Evolutionary conservation across 2,888 invertebrate genomes (phyloP).

Genomic region (Tiphia femorata): DNA sequence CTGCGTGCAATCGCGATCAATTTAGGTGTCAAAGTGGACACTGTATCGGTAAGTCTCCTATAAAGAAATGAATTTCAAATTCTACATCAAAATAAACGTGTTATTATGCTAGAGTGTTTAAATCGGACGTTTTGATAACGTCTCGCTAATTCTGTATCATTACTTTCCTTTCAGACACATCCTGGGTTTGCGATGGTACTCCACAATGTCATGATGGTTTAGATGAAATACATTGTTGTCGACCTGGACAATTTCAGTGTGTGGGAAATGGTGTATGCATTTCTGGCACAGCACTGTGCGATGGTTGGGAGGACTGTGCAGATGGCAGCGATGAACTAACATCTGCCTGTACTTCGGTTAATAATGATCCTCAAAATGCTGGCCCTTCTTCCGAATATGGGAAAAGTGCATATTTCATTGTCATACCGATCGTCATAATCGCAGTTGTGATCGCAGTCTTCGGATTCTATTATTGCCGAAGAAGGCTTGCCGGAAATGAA

Average conservation of each 20-base stretch:
- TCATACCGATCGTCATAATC: slow-evolving; percentile 72
- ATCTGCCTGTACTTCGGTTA: slow-evolving; percentile 72
- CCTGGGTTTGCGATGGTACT: slow-evolving; percentile 75
- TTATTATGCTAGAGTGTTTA: no score
- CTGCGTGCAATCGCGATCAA: slow-evolving; percentile 78
- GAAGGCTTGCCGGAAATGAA: slow-evolving; percentile 69
- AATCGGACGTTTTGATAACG: no score
- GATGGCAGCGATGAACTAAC: slow-evolving; percentile 85
- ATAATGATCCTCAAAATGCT: slow-evolving; percentile 65
- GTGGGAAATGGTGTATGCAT: slow-evolving; percentile 82
- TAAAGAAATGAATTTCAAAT: no score
- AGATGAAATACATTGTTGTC: slow-evolving; percentile 80
- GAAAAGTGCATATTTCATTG: slow-evolving; percentile 73
- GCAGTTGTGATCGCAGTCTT: slow-evolving; percentile 72
- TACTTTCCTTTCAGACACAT: slow-evolving; percentile 55
- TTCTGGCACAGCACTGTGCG: slow-evolving; percentile 77
- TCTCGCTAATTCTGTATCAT: no score
- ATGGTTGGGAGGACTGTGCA: slow-evolving; percentile 82
- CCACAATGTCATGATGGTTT: slow-evolving; percentile 78
- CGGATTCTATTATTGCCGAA: slow-evolving; percentile 72
- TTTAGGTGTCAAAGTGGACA: slow-evolving; percentile 75
- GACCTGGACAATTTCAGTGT: slow-evolving; percentile 76
- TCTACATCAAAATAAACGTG: not conserved
- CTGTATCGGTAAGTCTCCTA: slow-evolving; percentile 72
- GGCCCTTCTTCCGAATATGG: slow-evolving; percentile 59